phyloP scores from a whole-genome alignment of 2,113 vertebrate species.

The Serinus canaria region DNA sequence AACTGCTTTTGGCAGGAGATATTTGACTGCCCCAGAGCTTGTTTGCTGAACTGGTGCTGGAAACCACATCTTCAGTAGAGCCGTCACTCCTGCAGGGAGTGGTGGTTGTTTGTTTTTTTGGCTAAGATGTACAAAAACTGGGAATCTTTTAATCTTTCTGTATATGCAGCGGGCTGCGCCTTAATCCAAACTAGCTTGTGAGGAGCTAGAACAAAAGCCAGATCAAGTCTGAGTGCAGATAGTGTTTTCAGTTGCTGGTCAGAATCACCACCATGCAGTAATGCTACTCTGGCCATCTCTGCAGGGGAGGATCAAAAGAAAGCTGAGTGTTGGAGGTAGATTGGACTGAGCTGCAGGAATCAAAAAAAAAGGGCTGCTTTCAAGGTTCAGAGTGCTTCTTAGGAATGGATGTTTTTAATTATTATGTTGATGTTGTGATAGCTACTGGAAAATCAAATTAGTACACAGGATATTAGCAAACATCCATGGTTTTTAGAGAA shows the following conservation, averaged over 20 bases:
- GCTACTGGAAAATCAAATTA: conserved; percentile 20
- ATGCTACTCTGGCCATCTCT: background rate
- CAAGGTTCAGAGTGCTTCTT: background rate
- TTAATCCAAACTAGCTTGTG: background rate
- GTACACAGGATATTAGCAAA: background rate
- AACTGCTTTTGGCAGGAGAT: background rate
- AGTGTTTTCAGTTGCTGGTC: background rate
- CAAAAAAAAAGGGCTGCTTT: background rate
- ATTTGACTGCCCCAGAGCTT: background rate
- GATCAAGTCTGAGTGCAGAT: background rate
- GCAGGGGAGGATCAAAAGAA: background rate
- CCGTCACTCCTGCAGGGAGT: background rate
- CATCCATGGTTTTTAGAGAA: background rate
- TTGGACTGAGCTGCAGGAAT: background rate
- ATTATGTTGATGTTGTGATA: background rate
- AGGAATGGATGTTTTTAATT: background rate
- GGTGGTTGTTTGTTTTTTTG: background rate
- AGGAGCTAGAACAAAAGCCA: background rate
- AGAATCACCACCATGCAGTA: background rate
- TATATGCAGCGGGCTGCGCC: background rate
- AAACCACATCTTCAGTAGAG: background rate
- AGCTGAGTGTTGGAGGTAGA: background rate
- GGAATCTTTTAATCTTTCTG: background rate
- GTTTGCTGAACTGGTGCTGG: background rate
- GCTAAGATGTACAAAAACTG: background rate